Evolutionary conservation across 2,888 invertebrate genomes (phyloP), one percentile per base, ranked within the genome.

Genomic region (Carcina quercana): DNA sequence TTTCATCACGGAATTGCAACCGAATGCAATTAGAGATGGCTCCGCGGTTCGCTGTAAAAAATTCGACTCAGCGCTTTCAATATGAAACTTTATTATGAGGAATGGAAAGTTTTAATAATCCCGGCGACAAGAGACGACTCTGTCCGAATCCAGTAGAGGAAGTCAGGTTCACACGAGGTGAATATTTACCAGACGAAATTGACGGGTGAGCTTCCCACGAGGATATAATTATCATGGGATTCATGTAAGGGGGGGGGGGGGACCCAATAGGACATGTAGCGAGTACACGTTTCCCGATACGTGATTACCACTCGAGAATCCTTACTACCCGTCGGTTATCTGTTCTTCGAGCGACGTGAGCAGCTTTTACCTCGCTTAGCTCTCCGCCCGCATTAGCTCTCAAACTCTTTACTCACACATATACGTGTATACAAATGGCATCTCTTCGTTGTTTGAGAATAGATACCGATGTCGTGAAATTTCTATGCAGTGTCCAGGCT

Each of bases 101-200:
- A 60, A 60, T 59, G 56, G 55, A 61, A 71, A 67, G 57, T 71
- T 71, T 72, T 70, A 72, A 70, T 70, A 70, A 71, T 66, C 64
- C 56, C 50, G 31, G 58, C 53, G 62, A 60, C 63, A 57, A 52
- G 50, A 51, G 55, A 47, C 45, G 50, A 49, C 44, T 43, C 44
- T 34, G 43, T 49, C 48, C 39, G 42, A 56, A 51, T 53, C 46
- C n/a, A 46, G 39, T 38, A 43, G 42, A 40, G 34, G 42, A 47
- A 50, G 45, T 42, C 45, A 38, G 42, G 44, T 48, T 44, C 53
- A 58, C 63, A 64, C 53, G 40, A 45, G 38, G 26, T 41, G 55
- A 11, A 17, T 28, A 11, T 17, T 13, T n/a, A 13, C 14, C 14
- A 13, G 12, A 11, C 3, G 24, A 19, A n/a, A n/a, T n/a, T n/a